phyloP scores from a whole-genome alignment of 2,888 invertebrate species.

The Tyria jacobaeae region DNA sequence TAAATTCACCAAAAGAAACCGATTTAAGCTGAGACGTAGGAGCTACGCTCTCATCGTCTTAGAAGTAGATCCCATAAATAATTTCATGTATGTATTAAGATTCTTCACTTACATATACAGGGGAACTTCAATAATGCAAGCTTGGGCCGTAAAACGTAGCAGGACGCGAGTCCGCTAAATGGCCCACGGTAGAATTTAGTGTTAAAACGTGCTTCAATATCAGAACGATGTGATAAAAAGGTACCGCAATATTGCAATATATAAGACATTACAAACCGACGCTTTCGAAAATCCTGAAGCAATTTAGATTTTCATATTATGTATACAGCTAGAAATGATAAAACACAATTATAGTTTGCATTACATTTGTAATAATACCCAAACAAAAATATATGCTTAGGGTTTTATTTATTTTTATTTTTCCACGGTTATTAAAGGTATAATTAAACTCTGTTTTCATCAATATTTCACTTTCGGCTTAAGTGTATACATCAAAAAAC shows the following conservation, averaged over 20 bases:
- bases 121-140: conserved; percentile 76
- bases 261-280: conserved; percentile 48
- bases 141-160: conserved; percentile 71
- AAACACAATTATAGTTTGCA: too few species aligned
- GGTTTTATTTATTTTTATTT: not conserved
- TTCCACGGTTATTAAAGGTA: not conserved
- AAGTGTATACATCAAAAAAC: conserved; percentile 44
- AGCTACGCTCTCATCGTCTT: conserved; percentile 34
- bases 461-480: conserved; percentile 34
- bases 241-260: conserved; percentile 65
- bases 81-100: conserved; percentile 65
- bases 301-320: conserved; percentile 33
- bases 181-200: conserved; percentile 76
- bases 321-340: not conserved
- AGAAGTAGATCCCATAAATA: conserved; percentile 59
- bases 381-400: too few species aligned
- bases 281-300: conserved; percentile 45
- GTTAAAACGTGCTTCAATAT: conserved; percentile 77
- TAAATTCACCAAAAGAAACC: conserved; percentile 5
- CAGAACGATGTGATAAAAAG: conserved; percentile 76
- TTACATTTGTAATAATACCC: too few species aligned
- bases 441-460: conserved; percentile 20
- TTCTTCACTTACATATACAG: conserved; percentile 65
- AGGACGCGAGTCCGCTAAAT: conserved; percentile 72
- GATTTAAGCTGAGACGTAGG: conserved; percentile 15